These are phyloP conservation scores for Diploptera punctata DNA, from an alignment of 2,888 invertebrate genomes.

Conservation along the genomic window DNA sequence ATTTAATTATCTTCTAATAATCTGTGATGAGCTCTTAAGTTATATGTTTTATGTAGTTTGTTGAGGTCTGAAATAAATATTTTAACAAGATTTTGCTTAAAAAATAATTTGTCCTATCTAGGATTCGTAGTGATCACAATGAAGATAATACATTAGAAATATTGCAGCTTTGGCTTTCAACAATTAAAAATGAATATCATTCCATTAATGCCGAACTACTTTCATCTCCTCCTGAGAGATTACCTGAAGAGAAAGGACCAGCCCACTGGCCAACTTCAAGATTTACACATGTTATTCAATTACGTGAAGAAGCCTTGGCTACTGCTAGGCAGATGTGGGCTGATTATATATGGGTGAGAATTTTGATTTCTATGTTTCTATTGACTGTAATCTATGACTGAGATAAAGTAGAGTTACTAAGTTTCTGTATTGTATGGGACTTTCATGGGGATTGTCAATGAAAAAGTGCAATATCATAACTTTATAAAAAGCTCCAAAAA, in stretches of 20 bases:
- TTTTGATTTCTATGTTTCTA: too few species aligned
- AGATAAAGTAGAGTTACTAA: too few species aligned
- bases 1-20: not conserved
- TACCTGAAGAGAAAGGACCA: slow-evolving; percentile 66
- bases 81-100: not conserved
- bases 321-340: slow-evolving; percentile 82
- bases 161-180: slow-evolving; percentile 73
- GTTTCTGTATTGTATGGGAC: too few species aligned
- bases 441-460: too few species aligned
- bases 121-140: slow-evolving; percentile 90
- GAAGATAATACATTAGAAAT: slow-evolving; percentile 77
- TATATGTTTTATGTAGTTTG: not conserved
- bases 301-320: slow-evolving; percentile 78
- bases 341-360: slow-evolving; percentile 84
- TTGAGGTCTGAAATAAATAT: not conserved
- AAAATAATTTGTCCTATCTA: slow-evolving; percentile 53
- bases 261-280: slow-evolving; percentile 79
- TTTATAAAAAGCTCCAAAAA: too few species aligned
- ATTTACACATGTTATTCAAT: slow-evolving; percentile 77
- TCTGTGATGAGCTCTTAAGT: not conserved
- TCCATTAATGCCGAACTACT: slow-evolving; percentile 67
- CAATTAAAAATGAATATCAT: slow-evolving; percentile 71
- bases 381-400: too few species aligned
- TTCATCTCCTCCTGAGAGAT: slow-evolving; percentile 53
- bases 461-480: too few species aligned